Evolutionary conservation across 2,797 vertebrate genomes (phyloP).

Genomic region (Eospalax fontanierii): DNA sequence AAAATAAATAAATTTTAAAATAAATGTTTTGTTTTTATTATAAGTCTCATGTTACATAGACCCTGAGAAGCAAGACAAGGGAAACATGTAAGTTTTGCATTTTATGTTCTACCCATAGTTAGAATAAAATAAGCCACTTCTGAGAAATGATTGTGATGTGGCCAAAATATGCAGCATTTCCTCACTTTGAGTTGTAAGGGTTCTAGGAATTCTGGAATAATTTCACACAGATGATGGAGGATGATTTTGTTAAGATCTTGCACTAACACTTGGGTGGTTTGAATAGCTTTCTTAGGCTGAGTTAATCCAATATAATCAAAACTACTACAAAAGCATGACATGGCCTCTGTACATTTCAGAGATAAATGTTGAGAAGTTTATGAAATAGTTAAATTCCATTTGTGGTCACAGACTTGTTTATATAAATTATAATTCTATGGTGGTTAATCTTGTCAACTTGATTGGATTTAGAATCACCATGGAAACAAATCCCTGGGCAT

Average conservation of each 20-base stretch:
- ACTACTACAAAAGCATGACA: not conserved
- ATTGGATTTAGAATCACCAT: not conserved
- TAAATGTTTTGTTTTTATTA: not conserved
- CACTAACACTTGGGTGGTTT: slow-evolving; percentile 9
- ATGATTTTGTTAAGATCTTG: slow-evolving; percentile 47
- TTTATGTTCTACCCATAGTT: slow-evolving; percentile 27
- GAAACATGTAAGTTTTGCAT: not conserved
- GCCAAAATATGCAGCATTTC: not conserved
- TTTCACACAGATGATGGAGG: not conserved
- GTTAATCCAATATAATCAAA: slow-evolving; percentile 40
- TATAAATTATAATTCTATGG: not conserved
- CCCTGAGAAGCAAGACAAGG: not conserved
- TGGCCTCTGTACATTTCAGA: not conserved
- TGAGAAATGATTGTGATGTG: not conserved
- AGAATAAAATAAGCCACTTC: not conserved
- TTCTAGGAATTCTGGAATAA: not conserved
- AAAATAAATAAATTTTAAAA: not conserved
- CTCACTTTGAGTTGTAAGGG: not conserved
- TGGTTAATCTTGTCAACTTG: not conserved
- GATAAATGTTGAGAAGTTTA: slow-evolving; percentile 12
- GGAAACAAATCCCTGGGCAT: not conserved
- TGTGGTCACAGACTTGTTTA: not conserved
- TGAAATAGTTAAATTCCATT: slow-evolving; percentile 4
- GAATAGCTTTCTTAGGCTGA: slow-evolving; percentile 12
- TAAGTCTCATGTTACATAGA: not conserved